phyloP scores from a whole-genome alignment of 2,113 vertebrate genomes.

The Rana temporaria region DNA sequence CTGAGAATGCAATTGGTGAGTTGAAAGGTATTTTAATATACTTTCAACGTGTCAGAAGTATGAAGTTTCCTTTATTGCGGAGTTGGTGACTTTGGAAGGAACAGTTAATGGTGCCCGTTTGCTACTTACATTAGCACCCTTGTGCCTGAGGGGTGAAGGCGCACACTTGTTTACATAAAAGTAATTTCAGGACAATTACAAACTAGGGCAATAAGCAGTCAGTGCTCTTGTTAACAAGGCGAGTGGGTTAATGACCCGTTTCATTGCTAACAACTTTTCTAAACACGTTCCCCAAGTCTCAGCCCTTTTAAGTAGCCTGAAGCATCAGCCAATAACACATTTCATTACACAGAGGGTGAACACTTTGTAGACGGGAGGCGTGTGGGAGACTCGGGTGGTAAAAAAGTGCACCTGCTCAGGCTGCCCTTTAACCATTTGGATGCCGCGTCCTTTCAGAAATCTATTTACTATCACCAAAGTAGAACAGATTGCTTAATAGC shows the following conservation, averaged over 20 bases:
- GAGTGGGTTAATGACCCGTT: conserved; percentile 54
- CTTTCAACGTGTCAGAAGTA: neutral
- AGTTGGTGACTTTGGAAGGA: conserved; percentile 1
- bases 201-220: conserved; percentile 53
- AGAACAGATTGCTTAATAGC: no score
- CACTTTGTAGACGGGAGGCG: conserved; percentile 48
- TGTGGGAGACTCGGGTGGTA: conserved; percentile 3
- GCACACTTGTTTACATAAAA: conserved; percentile 55
- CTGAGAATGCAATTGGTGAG: neutral
- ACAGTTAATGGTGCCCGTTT: conserved; percentile 42
- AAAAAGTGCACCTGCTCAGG: conserved; percentile 38
- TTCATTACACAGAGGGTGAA: conserved; percentile 55
- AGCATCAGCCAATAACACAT: conserved; percentile 57
- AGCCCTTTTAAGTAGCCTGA: conserved; percentile 51
- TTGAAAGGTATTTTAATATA: conserved; percentile 16
- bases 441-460: neutral
- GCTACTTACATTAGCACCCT: conserved; percentile 35
- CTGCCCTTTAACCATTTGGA: conserved; percentile 16
- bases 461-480: no score
- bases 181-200: conserved; percentile 55
- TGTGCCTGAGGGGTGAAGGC: conserved; percentile 33
- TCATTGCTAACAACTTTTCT: conserved; percentile 57
- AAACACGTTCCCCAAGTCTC: conserved; percentile 48
- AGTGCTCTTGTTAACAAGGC: conserved; percentile 52
- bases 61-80: conserved; percentile 20